Percentiles rank a stretch among this genome's conserved stretches.
phyloP scores from a whole-genome alignment of 2,113 vertebrate species.

The Stictonetta naevosa region DNA sequence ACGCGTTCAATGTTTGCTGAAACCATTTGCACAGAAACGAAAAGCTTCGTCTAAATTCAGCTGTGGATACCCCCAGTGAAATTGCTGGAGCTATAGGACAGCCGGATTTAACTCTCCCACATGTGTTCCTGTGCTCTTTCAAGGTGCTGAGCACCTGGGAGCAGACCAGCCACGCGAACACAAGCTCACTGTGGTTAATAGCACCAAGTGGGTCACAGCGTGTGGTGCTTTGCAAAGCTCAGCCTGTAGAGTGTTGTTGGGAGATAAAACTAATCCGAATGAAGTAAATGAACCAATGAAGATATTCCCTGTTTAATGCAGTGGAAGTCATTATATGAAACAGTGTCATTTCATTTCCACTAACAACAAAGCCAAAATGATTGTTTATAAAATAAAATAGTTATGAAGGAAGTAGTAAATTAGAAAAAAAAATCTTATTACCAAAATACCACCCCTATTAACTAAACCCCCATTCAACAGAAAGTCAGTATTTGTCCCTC shows the following conservation, averaged over 20 bases:
- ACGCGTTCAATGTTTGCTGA: neutral
- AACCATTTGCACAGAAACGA: neutral
- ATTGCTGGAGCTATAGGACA: neutral
- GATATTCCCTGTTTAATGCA: neutral
- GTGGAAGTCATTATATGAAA: neutral
- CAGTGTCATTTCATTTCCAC: neutral
- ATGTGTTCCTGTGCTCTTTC: neutral
- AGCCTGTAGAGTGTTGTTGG: neutral
- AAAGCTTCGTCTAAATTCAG: neutral
- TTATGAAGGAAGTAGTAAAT: neutral
- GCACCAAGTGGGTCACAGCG: neutral
- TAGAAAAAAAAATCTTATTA: neutral
- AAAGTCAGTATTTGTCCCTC: neutral
- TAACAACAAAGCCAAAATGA: neutral
- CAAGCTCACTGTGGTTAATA: neutral
- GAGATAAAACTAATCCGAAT: neutral
- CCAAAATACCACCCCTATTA: neutral
- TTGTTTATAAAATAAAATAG: neutral
- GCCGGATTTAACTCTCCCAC: neutral
- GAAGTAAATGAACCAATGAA: neutral
- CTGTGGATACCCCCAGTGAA: neutral
- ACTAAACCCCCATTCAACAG: neutral
- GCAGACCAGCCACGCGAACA: neutral
- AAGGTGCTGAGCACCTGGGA: neutral
- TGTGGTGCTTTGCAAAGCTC: neutral